Evolutionary conservation across 2,888 invertebrate genomes (phyloP).

Genomic region (Microdon myrmicae): DNA sequence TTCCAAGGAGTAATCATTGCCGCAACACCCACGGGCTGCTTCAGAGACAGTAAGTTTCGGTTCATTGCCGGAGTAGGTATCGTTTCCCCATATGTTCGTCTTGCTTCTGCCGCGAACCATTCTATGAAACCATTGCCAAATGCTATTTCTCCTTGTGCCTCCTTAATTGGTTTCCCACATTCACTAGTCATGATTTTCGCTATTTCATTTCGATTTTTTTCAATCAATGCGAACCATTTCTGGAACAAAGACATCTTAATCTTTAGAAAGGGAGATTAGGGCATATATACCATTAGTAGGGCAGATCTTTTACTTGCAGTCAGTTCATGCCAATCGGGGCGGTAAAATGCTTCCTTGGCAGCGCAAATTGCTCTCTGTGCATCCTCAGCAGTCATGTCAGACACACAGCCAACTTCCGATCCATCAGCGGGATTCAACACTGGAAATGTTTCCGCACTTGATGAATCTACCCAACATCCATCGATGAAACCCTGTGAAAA

Average conservation of each 20-base stretch:
- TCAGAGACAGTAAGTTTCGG: slow-evolving; percentile 79
- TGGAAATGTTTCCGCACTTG: slow-evolving; percentile 73
- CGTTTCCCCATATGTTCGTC: slow-evolving; percentile 84
- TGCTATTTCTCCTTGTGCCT: slow-evolving; percentile 86
- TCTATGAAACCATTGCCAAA: slow-evolving; percentile 95
- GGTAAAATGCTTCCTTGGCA: slow-evolving; percentile 80
- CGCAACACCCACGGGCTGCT: slow-evolving; percentile 93
- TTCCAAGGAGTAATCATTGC: slow-evolving; percentile 97
- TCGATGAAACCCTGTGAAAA: slow-evolving; percentile 74
- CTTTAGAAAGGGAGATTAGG: slow-evolving; percentile 1
- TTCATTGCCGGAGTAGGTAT: slow-evolving; percentile 77
- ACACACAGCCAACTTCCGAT: slow-evolving; percentile 77
- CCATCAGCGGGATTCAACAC: slow-evolving; percentile 86
- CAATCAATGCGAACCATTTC: slow-evolving; percentile 83
- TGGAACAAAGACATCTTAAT: slow-evolving; percentile 63
- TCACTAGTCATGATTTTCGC: slow-evolving; percentile 85
- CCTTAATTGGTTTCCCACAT: slow-evolving; percentile 89
- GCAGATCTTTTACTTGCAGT: slow-evolving; percentile 80
- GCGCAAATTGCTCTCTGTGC: slow-evolving; percentile 78
- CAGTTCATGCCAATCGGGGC: slow-evolving; percentile 75
- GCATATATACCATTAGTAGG: slow-evolving; percentile 62
- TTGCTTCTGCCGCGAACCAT: slow-evolving; percentile 95
- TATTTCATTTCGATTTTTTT: slow-evolving; percentile 77
- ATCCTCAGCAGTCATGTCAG: slow-evolving; percentile 85
- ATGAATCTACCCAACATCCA: slow-evolving; percentile 84